A percentile compares a stretch with the other conserved stretches of the same genome.
Evolutionary conservation across 2,113 vertebrate species (phyloP).

Genomic region (Dipodomys merriami): DNA sequence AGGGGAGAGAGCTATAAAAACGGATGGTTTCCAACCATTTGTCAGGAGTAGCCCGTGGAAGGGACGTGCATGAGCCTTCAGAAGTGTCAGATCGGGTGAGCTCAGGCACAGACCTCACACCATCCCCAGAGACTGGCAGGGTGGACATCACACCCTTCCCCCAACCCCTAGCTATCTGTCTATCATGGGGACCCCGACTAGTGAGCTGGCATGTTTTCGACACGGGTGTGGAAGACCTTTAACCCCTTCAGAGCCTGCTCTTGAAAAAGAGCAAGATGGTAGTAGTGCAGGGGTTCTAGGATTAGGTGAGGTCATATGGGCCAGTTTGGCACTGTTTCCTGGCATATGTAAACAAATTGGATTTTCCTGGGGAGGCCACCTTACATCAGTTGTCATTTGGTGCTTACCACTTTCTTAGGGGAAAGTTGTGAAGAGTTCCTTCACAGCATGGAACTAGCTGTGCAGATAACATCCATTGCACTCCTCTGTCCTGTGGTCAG

Average conservation of each 20-base stretch:
- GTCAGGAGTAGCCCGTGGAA: no score
- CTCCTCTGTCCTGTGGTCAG: no score
- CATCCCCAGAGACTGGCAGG: no score
- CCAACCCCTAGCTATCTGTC: no score
- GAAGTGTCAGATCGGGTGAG: no score
- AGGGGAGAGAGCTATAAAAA: no score
- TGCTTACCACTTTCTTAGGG: rapidly evolving
- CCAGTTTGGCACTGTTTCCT: not conserved
- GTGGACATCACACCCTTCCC: no score
- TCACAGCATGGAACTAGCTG: not conserved
- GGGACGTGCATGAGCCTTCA: no score
- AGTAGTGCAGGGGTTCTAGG: not conserved
- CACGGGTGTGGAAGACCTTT: not conserved
- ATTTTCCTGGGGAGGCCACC: not conserved
- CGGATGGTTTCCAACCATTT: no score
- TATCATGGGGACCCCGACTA: no score
- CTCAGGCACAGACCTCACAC: no score
- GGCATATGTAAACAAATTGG: rapidly evolving
- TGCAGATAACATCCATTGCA: no score
- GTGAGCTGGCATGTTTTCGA: not conserved
- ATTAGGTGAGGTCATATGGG: not conserved
- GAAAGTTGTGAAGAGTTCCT: not conserved
- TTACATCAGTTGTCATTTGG: not conserved
- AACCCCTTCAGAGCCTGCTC: rapidly evolving
- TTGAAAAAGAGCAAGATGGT: not conserved